A percentile compares a stretch with the other conserved stretches of the same genome.
Evolutionary conservation across 2,888 invertebrate species (phyloP).

Genomic region (Drosophila aldrichi): DNA sequence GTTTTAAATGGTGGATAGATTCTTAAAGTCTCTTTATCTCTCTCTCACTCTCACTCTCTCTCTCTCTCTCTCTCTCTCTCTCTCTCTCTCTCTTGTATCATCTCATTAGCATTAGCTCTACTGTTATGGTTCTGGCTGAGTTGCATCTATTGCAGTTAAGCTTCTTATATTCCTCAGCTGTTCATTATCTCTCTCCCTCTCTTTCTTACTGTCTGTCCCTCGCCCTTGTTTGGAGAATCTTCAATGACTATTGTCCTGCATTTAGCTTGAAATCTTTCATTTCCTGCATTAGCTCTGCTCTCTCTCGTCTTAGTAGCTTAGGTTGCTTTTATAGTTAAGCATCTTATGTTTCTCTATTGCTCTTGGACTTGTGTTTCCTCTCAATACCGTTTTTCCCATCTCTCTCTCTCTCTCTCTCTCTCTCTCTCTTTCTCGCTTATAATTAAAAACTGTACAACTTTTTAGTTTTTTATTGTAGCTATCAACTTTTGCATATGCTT

Average conservation of each 20-base stretch:
- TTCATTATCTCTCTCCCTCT: not conserved
- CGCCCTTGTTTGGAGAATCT: too few species aligned
- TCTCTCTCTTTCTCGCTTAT: not conserved
- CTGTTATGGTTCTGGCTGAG: not conserved
- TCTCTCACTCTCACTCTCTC: not conserved
- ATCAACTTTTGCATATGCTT: not conserved
- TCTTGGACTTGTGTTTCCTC: not conserved
- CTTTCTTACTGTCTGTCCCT: not conserved
- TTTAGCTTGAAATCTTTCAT: slow-evolving; percentile 1
- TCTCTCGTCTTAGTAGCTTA: slow-evolving; percentile 5
- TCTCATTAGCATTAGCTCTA: slow-evolving; percentile 1
- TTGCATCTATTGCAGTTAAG: slow-evolving; percentile 1
- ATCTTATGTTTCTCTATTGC: slow-evolving; percentile 2
- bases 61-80: not conserved
- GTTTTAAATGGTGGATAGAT: not conserved
- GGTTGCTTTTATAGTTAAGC: slow-evolving; percentile 4
- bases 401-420: not conserved
- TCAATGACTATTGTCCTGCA: not conserved
- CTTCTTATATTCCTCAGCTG: not conserved
- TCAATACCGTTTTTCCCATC: too few species aligned
- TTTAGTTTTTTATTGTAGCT: not conserved
- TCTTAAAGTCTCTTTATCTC: not conserved
- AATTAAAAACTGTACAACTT: not conserved
- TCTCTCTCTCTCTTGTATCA: not conserved
- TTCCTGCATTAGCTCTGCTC: not conserved